Evolutionary conservation across 2,888 invertebrate genomes (phyloP), one percentile per base, ranked within the genome.

Genomic region (Antheraea assamensis): DNA sequence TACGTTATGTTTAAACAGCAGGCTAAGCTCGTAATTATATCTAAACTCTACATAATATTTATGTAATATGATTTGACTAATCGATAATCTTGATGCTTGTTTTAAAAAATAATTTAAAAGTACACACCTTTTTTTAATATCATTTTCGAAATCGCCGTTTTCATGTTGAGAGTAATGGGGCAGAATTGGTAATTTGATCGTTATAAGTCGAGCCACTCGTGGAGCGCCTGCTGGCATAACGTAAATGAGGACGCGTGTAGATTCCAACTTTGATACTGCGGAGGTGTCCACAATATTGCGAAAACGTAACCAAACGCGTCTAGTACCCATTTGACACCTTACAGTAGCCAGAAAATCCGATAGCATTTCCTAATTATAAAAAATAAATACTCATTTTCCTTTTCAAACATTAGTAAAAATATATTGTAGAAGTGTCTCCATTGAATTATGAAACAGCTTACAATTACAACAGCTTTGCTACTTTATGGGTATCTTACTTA

Each of bases 281-380:
- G 76, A 72, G 70, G 74, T 73, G 68, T 78, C 76, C 13, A 71
- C 58, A n/a, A 96, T 96, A 2, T 97, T 97, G 73, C 97, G 96
- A 79, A 99, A 95, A 88, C 97, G 97, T 77, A 99, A 95, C 94
- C 99, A 98, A 75, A 99, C 93, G 70, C 98, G 95, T 78, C 98
- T 98, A 0, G 98, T 98, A 81, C 98, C 98, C 64, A 98, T 97
- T 94, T 99, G 99, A 88, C 99, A 99, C 76, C 98, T 96, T 85
- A 98, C 98, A 2, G 98, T 98, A 17, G 98, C 98, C 77, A 98
- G 81, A 35, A 92, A 82, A 76, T 93, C 92, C 24, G 83, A 72
- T 70, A 78, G 78, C 7, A 78, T 77, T 68, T 83, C 88, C 92
- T 92, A 75, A 19, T 64, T 55, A 71, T 64, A 72, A 19, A 42